Evolutionary conservation across 1,140 invertebrate species (phyloP), one percentile per base, ranked within the genome.

Genomic region (Hypothenemus hampei): DNA sequence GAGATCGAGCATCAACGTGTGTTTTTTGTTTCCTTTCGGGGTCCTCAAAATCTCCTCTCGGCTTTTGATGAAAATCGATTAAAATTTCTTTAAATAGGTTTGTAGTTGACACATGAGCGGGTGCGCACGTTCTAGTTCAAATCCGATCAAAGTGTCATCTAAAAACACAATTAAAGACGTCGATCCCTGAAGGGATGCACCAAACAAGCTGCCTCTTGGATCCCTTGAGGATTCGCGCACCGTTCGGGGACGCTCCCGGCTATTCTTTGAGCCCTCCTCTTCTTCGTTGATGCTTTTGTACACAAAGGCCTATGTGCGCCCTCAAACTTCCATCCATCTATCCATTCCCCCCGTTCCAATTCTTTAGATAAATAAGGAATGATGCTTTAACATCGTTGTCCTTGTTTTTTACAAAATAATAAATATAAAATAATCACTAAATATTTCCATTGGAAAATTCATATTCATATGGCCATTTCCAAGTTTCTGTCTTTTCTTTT

Each of bases 161-260:
- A 45, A 22, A 36, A 45, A 56, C 48, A 56, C 53, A 56, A 56
- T 56, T 56, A 56, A 56, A 56, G 53, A 56, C 45, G 53, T 22
- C 19, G 16, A 20, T 40, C 45, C 45, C 53, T n/a, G 13, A 1
- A 22, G 44, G 41, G 53, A 41, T 36, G 41, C 29, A 13, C 33
- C 36, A 48, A 56, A 36, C 45, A 26, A 36, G 23, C 26, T 29
- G 5, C n/a, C n/a, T n/a, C n/a, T n/a, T n/a, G n/a, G n/a, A 7
- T 56, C 53, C 44, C 53, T 10, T n/a, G n/a, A n/a, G n/a, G n/a
- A n/a, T n/a, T n/a, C n/a, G 45, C 21, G 53, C 39, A 24, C 21
- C 13, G n/a, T 16, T 19, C 37, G 40, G 40, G 29, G n/a, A n/a
- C n/a, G n/a, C n/a, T n/a, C n/a, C n/a, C n/a, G n/a, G 45, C 24